Base-by-base conservation (phyloP, 2,797 vertebrate genomes). In the Coilia nasus region DNA sequence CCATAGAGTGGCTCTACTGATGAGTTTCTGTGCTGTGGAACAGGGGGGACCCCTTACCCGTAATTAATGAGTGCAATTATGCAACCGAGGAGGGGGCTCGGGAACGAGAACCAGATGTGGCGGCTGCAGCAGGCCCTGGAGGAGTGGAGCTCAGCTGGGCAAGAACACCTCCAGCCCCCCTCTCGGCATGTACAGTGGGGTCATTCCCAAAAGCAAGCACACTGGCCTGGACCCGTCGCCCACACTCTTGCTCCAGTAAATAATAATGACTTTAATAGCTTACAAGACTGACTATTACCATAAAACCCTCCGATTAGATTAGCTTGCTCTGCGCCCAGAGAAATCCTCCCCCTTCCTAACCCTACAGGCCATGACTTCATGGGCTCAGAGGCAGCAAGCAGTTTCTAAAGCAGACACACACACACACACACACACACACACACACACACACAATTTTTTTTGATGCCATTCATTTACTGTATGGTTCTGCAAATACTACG, bases 31-130 rank as follows among this genome's bases (percentile, higher is more conserved):
- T 7, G n/a, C 35, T 5, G 5, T 41, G 35, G 35, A 41, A 41
- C 35, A 41, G 35, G 92, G 35, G 92, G 89, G 89, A 88, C 91
- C 90, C 88, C 86, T 84, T 85, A 87, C 81, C 0, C 87, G 89
- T 93, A 95, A 95, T 95, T 95, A 94, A 96, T 93, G 91, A 92
- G 88, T 62, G 87, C 91, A 95, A 94, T 96, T 94, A 95, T 94
- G 91, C 93, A 92, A 94, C 91, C 28, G 57, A 86, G 82, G 81
- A 9, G 50, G 50, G 50, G 56, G 86, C 83, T 81, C 11, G 56
- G 84, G 56, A 85, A 89, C 86, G 85, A 85, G 82, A 88, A 89
- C 87, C 88, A 90, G 85, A 87, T 90, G 90, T 81, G 44, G 81
- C 31, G 6, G 50, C 50, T 54, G 50, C 50, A 54, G 14, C 50